phyloP scores from a whole-genome alignment of 2,888 invertebrate genomes.

The Pammene aurita region DNA sequence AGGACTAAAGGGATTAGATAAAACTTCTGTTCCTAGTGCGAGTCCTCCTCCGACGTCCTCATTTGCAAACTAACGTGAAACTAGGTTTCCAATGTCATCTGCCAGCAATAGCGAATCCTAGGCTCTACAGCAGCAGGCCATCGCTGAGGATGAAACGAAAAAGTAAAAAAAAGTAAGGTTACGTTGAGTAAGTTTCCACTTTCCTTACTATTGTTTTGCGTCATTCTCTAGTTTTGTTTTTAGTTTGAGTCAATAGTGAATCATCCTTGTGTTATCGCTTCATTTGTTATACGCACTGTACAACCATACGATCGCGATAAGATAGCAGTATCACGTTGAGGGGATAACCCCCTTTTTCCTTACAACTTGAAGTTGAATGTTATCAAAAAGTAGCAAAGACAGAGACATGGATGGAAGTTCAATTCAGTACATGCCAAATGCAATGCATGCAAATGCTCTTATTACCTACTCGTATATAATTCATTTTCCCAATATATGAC shows the following conservation, averaged over 20 bases:
- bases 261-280: constrained; percentile 66
- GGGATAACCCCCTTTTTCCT: constrained; percentile 28
- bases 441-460: too few species aligned
- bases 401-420: too few species aligned
- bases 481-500: too few species aligned
- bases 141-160: background rate
- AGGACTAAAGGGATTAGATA: too few species aligned
- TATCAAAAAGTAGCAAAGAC: constrained; percentile 8
- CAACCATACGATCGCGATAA: constrained; percentile 63
- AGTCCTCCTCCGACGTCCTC: too few species aligned
- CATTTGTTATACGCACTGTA: constrained; percentile 61
- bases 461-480: too few species aligned
- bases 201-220: background rate
- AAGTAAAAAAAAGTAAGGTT: background rate
- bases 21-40: too few species aligned
- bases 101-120: too few species aligned
- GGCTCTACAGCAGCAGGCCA: too few species aligned
- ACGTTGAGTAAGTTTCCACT: background rate
- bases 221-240: constrained; percentile 10
- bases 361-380: constrained; percentile 19
- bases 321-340: constrained; percentile 53
- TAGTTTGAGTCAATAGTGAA: constrained; percentile 49
- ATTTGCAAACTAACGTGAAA: too few species aligned
- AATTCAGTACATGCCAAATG: too few species aligned
- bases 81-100: too few species aligned